These are phyloP conservation scores for Opisthocomus hoazin DNA, from an alignment of 2,113 vertebrate species.

Conservation along the genomic window DNA sequence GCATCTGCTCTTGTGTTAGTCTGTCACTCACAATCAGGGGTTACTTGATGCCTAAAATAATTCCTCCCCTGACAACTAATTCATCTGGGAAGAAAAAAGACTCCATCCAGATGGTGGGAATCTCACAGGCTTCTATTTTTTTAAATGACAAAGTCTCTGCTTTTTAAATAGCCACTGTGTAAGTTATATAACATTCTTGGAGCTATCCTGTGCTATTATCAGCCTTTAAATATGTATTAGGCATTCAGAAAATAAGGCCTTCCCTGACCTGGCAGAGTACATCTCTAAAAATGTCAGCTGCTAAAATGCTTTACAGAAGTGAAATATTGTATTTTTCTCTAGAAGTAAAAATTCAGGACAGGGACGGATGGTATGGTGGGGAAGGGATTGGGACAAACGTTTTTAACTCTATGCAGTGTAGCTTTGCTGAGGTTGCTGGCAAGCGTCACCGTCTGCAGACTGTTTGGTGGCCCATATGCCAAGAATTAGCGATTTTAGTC, in stretches of 20 bases:
- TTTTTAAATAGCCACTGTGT: neutral
- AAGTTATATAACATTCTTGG: slow-evolving; percentile 55
- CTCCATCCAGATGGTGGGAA: slow-evolving; percentile 64
- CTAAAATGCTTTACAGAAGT: neutral
- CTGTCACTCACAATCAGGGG: slow-evolving; percentile 64
- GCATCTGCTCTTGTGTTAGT: slow-evolving; percentile 64
- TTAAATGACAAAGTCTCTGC: neutral
- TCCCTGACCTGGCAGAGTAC: neutral
- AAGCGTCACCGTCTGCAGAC: neutral
- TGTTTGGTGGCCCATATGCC: neutral
- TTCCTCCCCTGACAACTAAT: slow-evolving; percentile 61
- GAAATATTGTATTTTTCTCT: neutral
- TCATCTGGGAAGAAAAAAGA: slow-evolving; percentile 64
- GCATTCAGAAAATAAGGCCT: slow-evolving; percentile 34
- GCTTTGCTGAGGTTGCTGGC: neutral
- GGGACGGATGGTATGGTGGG: neutral
- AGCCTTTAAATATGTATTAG: neutral
- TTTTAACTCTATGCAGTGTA: neutral
- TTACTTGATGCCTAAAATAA: slow-evolving; percentile 67
- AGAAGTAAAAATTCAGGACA: neutral
- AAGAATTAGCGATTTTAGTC: neutral
- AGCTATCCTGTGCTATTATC: neutral
- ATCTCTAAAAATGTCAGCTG: neutral
- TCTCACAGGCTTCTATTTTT: slow-evolving; percentile 28
- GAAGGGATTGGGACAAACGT: neutral